Evolutionary conservation across 2,797 vertebrate genomes (phyloP).

Genomic region (Cottoperca gobio): DNA sequence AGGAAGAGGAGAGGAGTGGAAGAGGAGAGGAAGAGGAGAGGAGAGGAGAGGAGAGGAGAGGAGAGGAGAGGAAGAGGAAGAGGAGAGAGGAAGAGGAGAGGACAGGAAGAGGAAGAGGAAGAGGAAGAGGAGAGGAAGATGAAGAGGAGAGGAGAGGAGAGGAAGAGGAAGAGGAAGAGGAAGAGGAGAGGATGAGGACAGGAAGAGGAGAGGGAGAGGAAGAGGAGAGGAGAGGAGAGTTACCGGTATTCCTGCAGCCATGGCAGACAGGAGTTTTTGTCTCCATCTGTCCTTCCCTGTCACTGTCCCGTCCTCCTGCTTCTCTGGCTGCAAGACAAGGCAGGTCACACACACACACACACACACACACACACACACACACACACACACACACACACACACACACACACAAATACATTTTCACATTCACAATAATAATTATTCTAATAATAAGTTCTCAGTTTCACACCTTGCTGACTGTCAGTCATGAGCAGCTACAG

Average conservation of each 20-base stretch:
- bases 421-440: slow-evolving; percentile 19
- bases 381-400: slow-evolving; percentile 25
- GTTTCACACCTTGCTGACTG: too few species aligned
- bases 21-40: slow-evolving; percentile 74
- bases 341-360: slow-evolving; percentile 50
- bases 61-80: slow-evolving; percentile 5
- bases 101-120: not conserved
- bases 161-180: not conserved
- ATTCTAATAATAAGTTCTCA: too few species aligned
- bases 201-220: not conserved
- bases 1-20: not conserved
- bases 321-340: slow-evolving; percentile 84
- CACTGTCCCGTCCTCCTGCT: slow-evolving; percentile 83
- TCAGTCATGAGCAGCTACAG: too few species aligned
- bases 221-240: slow-evolving; percentile 48
- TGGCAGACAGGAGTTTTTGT: slow-evolving; percentile 85
- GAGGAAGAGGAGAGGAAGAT: not conserved
- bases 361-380: slow-evolving; percentile 6
- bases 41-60: slow-evolving; percentile 14
- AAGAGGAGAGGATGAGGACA: too few species aligned
- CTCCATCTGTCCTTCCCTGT: slow-evolving; percentile 88
- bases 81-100: slow-evolving; percentile 4
- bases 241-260: slow-evolving; percentile 85
- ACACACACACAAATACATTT: slow-evolving; percentile 7
- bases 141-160: slow-evolving; percentile 5